Base-by-base conservation (phyloP, 2,113 vertebrate genomes). In the Trichomycterus rosablanca region DNA sequence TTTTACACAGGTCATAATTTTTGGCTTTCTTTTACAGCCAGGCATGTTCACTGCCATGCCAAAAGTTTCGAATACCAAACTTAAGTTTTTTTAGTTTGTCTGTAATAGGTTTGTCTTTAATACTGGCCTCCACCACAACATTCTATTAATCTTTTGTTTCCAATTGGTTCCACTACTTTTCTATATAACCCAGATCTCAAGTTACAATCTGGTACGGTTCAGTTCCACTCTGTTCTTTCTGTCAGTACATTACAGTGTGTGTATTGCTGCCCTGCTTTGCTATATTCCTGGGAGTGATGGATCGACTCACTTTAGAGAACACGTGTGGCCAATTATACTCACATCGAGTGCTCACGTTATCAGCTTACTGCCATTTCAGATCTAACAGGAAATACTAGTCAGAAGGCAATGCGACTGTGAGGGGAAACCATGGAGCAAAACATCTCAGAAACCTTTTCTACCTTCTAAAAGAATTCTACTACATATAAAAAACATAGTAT, bases 321-420 rank as follows among this genome's bases (percentile, higher is more conserved):
- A 76, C 70, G 71, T 76, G 75, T 1, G 4, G 80, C 71, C 69
- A 82, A 82, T 78, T 77, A 78, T 63, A 44, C 26, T 18, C 53
- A 60, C 46, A 57, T 64, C 20, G 57, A 55, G 37, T 55, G 50
- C 67, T 64, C 30, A 46, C 57, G 39, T 69, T 66, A 50, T 71
- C 54, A 66, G 44, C 59, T 59, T 42, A 48, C 45, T 63, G 67
- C 57, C 52, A 45, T 65, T 50, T 65, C 42, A 61, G 49, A 60
- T 50, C 24, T 45, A 71, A 71, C 59, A 68, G 55, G 68, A 75
- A 62, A 66, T 50, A 51, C 51, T 53, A 61, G 53, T 49, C 20
- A 37, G 10, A 37, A 28, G 51, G 57, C 52, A 46, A 37, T 37
- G 37, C 2, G 37, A 54, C 46, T 57, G 16, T 51, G 28, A 61